These are phyloP conservation scores for Alosa sapidissima DNA, from an alignment of 2,797 vertebrate genomes.

Conservation along the genomic window DNA sequence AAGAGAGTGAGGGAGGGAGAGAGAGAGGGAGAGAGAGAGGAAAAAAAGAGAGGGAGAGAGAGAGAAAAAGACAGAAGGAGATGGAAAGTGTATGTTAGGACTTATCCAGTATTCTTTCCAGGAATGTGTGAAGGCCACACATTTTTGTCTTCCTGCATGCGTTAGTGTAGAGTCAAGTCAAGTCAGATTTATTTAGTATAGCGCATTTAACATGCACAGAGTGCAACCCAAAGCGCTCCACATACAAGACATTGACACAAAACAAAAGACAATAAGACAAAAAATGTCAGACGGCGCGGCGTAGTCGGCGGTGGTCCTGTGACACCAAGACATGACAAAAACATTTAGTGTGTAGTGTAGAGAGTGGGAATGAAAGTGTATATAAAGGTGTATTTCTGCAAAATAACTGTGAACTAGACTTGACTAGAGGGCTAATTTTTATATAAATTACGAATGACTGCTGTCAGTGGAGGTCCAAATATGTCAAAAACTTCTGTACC, in stretches of 20 bases:
- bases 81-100: background rate
- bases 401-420: background rate
- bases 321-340: too few species aligned
- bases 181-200: too few species aligned
- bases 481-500: background rate
- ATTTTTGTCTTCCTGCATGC: background rate
- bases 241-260: too few species aligned
- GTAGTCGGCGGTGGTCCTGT: too few species aligned
- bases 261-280: too few species aligned
- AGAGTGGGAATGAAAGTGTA: background rate
- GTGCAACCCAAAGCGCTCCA: too few species aligned
- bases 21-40: background rate
- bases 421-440: background rate
- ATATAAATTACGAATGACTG: background rate
- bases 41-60: background rate
- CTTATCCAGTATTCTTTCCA: conserved; percentile 20
- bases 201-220: too few species aligned
- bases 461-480: background rate
- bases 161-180: background rate
- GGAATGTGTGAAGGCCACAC: background rate
- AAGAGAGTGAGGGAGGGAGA: background rate
- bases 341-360: background rate
- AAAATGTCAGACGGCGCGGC: too few species aligned
- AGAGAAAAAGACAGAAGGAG: background rate
- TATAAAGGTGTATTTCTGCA: background rate